Base-by-base conservation (phyloP, 1,140 invertebrate genomes). In the Neuroterus valhalla region DNA sequence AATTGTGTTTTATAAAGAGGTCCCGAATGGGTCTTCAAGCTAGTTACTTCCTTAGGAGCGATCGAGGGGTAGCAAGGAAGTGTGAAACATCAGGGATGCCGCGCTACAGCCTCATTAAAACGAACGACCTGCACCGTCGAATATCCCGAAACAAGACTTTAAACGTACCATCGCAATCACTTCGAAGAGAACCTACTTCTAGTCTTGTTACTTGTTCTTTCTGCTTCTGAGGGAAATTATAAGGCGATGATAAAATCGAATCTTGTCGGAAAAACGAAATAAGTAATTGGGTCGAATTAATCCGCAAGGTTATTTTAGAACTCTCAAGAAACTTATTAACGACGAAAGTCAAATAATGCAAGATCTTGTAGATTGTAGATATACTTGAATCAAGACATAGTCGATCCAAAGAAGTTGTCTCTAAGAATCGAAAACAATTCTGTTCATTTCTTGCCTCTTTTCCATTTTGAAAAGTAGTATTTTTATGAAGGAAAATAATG, bases 1-100 rank as follows among this genome's bases (percentile, higher is more conserved):
- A 62, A 62, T 62, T 62, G 55, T 62, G 55, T 62, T 62, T 62
- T 62, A 62, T 62, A 62, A 31, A 62, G 55, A 3, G 55, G 26
- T 62, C 55, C 26, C 55, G 5, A 26, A 26, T 62, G 26, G 31
- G 55, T 38, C 23, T 62, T 62, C 31, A 12, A 26, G 26, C 55
- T 38, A n/a, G 55, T 62, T 62, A 62, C 26, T 62, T 62, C 31
- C 55, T 62, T 62, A 62, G 31, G 3, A 62, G 3, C 55, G 23
- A 62, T 62, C 26, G 31, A 26, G 12, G 14, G 15, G 23, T 23
- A 31, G 26, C 2, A n/a, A 14, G 55, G 55, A 5, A 26, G 55
- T 62, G 55, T 62, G 21, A 62, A 62, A 62, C 55, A 62, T 38
- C 15, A 26, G 23, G 31, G 55, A 62, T 62, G 55, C 55, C 26